phyloP scores from a whole-genome alignment of 2,113 vertebrate species.

The Proterorhinus semilunaris region DNA sequence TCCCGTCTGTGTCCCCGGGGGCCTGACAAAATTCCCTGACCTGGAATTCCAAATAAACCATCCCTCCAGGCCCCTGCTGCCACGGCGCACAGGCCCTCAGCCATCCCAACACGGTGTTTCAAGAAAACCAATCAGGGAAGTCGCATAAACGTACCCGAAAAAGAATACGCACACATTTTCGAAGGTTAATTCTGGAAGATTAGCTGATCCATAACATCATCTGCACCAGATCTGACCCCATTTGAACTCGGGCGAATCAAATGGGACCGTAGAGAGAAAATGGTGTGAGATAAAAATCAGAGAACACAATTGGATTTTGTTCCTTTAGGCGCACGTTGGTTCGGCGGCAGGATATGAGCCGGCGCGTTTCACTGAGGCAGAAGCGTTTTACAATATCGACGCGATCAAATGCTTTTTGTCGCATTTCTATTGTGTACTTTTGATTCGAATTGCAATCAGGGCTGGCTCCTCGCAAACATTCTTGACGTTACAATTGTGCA shows the following conservation, averaged over 20 bases:
- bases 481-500: too few species aligned
- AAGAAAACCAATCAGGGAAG: background rate
- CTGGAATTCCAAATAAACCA: constrained; percentile 70
- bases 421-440: too few species aligned
- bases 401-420: too few species aligned
- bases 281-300: constrained; percentile 23
- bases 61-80: constrained; percentile 36
- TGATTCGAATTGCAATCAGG: too few species aligned
- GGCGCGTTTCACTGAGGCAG: background rate
- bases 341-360: constrained; percentile 52
- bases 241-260: background rate
- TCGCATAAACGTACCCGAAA: constrained; percentile 2
- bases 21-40: constrained; percentile 45
- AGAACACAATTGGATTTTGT: constrained; percentile 37
- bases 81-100: background rate
- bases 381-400: background rate
- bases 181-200: constrained; percentile 29
- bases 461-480: too few species aligned
- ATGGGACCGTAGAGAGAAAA: background rate
- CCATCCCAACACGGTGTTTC: constrained; percentile 13
- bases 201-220: constrained; percentile 22
- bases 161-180: background rate
- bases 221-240: background rate
- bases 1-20: constrained; percentile 24
- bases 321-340: constrained; percentile 50